Conservation (phyloP, 2,113 vertebrate species). For the Aspiorhynchus laticeps region DNA sequence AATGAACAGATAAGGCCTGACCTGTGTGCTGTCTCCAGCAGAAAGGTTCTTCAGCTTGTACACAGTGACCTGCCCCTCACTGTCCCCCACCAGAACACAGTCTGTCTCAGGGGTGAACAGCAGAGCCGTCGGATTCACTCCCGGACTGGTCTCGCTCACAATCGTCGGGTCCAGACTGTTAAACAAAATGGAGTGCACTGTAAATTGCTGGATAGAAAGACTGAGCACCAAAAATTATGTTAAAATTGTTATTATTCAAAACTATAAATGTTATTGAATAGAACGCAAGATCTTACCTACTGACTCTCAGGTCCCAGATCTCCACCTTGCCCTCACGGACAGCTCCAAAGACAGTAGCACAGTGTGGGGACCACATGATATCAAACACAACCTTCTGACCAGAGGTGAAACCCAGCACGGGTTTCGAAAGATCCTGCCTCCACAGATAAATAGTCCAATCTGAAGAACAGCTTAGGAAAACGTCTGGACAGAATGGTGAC, state of each 20-base stretch:
- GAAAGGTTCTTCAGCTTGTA: constrained; percentile 78
- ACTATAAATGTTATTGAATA: neutral
- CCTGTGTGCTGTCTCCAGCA: constrained; percentile 63
- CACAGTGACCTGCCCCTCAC: constrained; percentile 78
- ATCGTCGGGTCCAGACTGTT: constrained; percentile 79
- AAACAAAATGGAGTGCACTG: neutral
- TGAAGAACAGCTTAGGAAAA: constrained; percentile 90
- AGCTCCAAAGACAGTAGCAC: constrained; percentile 78
- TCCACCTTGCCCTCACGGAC: constrained; percentile 81
- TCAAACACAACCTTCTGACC: constrained; percentile 74
- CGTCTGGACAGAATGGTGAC: constrained; percentile 81
- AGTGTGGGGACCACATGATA: constrained; percentile 82
- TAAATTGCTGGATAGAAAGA: neutral
- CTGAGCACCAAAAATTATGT: neutral
- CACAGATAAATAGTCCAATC: constrained; percentile 89
- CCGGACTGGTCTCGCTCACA: constrained; percentile 67
- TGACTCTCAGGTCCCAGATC: constrained; percentile 86
- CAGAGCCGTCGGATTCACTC: constrained; percentile 73
- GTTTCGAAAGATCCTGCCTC: constrained; percentile 71
- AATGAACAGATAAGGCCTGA: constrained; percentile 56
- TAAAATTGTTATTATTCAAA: neutral
- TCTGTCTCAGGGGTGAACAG: constrained; percentile 79
- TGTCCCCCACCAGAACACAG: constrained; percentile 86
- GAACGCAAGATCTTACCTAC: constrained; percentile 76
- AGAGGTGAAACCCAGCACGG: constrained; percentile 77